Evolutionary conservation across 2,113 vertebrate genomes (phyloP).

Genomic region (Oryzias celebensis): DNA sequence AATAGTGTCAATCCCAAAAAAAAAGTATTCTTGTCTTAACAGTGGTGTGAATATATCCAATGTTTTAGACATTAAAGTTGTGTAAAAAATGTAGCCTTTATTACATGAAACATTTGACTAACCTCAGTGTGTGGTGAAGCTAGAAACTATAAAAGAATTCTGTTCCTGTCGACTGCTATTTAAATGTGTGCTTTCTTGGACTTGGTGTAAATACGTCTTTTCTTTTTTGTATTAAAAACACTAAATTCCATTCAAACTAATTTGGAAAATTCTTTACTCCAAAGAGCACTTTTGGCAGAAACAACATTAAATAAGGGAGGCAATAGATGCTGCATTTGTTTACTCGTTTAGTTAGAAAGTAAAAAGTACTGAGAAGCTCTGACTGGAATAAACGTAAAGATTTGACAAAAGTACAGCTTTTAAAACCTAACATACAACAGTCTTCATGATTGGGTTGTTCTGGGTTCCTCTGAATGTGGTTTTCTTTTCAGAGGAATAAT

Average conservation of each 20-base stretch:
- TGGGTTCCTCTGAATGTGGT: slow-evolving; percentile 47
- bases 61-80: slow-evolving; percentile 54
- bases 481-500: slow-evolving; percentile 79
- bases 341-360: not conserved
- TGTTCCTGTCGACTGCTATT: slow-evolving; percentile 68
- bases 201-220: slow-evolving; percentile 87
- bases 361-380: not conserved
- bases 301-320: not conserved
- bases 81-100: slow-evolving; percentile 48
- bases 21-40: slow-evolving; percentile 45
- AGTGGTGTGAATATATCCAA: slow-evolving; percentile 74
- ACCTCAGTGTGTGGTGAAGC: slow-evolving; percentile 61
- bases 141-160: slow-evolving; percentile 56
- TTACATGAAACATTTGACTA: slow-evolving; percentile 55
- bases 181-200: slow-evolving; percentile 73
- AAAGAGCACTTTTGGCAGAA: too few relatives aligned
- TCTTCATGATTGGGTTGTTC: slow-evolving; percentile 23
- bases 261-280: too few relatives aligned
- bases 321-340: not conserved
- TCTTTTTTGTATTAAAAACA: slow-evolving; percentile 71
- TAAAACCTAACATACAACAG: not conserved
- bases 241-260: slow-evolving; percentile 16
- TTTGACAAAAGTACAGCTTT: slow-evolving; percentile 38
- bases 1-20: slow-evolving; percentile 34
- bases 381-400: not conserved